phyloP scores from a whole-genome alignment of 2,888 invertebrate species.

The Seira sanloemensis region DNA sequence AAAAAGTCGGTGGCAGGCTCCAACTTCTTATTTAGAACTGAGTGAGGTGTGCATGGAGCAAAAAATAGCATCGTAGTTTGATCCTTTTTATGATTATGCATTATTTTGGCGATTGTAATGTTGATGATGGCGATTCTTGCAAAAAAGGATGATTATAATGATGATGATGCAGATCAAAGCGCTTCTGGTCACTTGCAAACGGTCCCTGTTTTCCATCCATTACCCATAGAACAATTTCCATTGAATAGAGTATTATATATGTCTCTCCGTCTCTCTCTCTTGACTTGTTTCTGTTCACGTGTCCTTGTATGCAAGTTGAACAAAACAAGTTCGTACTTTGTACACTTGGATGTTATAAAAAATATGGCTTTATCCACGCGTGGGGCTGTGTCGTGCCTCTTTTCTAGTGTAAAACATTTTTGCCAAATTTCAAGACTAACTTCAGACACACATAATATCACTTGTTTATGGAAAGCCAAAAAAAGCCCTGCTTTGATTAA shows the following conservation, averaged over 20 bases:
- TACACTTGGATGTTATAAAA: not conserved
- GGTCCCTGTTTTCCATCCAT: not conserved
- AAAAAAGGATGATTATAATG: constrained; percentile 4
- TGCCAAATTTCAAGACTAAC: too few relatives aligned
- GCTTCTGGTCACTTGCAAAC: constrained; percentile 54
- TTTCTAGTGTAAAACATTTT: too few relatives aligned
- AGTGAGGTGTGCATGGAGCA: not conserved
- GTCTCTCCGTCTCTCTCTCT: too few relatives aligned
- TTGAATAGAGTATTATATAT: not conserved
- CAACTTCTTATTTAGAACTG: not conserved
- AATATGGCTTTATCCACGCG: not conserved
- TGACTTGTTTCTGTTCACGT: constrained; percentile 25
- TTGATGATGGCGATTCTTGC: constrained; percentile 13
- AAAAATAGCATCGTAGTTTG: constrained; percentile 1
- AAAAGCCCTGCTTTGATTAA: too few relatives aligned
- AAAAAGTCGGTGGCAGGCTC: not conserved
- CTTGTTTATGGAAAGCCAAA: too few relatives aligned
- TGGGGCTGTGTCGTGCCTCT: not conserved
- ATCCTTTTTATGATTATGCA: constrained; percentile 1
- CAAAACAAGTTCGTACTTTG: constrained; percentile 48
- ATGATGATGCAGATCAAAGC: constrained; percentile 48
- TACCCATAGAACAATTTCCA: not conserved
- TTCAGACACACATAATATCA: too few relatives aligned
- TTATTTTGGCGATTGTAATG: constrained; percentile 14
- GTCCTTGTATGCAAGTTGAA: constrained; percentile 55